phyloP scores from a whole-genome alignment of 2,888 invertebrate species.

The Dichetophora obliterata region DNA sequence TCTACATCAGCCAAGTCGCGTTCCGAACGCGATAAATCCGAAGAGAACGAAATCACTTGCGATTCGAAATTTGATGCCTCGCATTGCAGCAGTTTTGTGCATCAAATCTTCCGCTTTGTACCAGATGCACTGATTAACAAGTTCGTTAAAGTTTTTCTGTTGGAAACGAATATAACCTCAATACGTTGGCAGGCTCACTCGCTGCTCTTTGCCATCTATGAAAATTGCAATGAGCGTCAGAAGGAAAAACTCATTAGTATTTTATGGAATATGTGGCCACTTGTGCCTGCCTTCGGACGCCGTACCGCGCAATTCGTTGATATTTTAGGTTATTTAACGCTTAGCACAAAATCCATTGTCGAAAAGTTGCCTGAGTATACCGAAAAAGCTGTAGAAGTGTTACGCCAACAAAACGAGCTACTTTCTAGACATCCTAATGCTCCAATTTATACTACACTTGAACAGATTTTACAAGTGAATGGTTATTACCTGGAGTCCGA shows the following conservation, averaged over 20 bases:
- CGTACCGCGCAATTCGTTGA: conserved; percentile 98
- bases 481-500: conserved; percentile 97
- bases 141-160: conserved; percentile 90
- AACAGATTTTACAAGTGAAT: conserved; percentile 95
- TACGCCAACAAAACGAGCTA: conserved; percentile 90
- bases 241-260: conserved; percentile 85
- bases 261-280: conserved; percentile 93
- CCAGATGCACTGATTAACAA: conserved; percentile 71
- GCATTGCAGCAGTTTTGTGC: conserved; percentile 77
- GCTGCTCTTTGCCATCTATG: conserved; percentile 85
- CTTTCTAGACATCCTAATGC: conserved; percentile 94
- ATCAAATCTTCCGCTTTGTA: conserved; percentile 78
- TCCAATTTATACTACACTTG: conserved; percentile 89
- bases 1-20: conserved; percentile 66
- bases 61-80: conserved; percentile 78
- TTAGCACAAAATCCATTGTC: conserved; percentile 82
- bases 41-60: conserved; percentile 73
- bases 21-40: conserved; percentile 77
- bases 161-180: conserved; percentile 93
- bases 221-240: conserved; percentile 82
- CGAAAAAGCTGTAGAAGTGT: conserved; percentile 86
- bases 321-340: conserved; percentile 92
- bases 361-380: conserved; percentile 82
- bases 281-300: conserved; percentile 89
- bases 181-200: conserved; percentile 97